Percentiles rank a stretch among this genome's conserved stretches.
These are phyloP conservation scores for Strigamia crassipes DNA, from an alignment of 2,888 invertebrate genomes.

Conservation along the genomic window DNA sequence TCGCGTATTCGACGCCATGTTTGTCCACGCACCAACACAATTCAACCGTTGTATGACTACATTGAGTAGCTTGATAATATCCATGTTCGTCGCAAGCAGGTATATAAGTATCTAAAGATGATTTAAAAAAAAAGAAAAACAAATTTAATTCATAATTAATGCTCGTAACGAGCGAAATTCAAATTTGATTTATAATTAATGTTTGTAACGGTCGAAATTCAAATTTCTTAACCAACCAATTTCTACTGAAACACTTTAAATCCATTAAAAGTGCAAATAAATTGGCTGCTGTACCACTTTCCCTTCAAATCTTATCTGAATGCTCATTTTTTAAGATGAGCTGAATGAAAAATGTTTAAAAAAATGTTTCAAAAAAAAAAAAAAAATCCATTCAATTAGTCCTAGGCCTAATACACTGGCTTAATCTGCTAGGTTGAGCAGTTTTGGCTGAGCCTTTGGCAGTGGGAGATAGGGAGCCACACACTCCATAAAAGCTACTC, in stretches of 20 bases:
- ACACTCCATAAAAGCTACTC: slow-evolving; percentile 14
- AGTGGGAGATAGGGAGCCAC: not conserved
- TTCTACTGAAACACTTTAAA: not conserved
- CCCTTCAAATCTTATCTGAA: slow-evolving; percentile 20
- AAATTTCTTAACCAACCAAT: not conserved
- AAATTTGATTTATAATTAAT: too few relatives aligned
- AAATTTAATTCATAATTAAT: too few relatives aligned
- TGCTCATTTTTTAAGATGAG: slow-evolving; percentile 27
- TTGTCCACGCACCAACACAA: slow-evolving; percentile 94
- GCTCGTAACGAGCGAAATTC: too few relatives aligned
- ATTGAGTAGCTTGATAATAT: slow-evolving; percentile 83
- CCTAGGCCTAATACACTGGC: not conserved
- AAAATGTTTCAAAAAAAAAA: not conserved
- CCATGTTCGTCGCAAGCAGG: slow-evolving; percentile 85
- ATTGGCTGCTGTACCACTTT: not conserved
- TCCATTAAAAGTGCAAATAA: slow-evolving; percentile 7
- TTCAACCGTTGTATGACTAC: slow-evolving; percentile 77
- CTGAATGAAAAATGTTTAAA: slow-evolving; percentile 14
- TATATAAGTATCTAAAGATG: slow-evolving; percentile 73
- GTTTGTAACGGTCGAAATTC: too few relatives aligned
- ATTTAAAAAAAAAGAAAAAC: too few relatives aligned
- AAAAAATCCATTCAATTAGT: slow-evolving; percentile 6
- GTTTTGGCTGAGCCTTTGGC: not conserved
- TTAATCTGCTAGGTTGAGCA: slow-evolving; percentile 8
- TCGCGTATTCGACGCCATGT: slow-evolving; percentile 85